A percentile compares a stretch with the other conserved stretches of the same genome.
Conservation (phyloP, 1,140 invertebrate species). For the Coptotermes formosanus region DNA sequence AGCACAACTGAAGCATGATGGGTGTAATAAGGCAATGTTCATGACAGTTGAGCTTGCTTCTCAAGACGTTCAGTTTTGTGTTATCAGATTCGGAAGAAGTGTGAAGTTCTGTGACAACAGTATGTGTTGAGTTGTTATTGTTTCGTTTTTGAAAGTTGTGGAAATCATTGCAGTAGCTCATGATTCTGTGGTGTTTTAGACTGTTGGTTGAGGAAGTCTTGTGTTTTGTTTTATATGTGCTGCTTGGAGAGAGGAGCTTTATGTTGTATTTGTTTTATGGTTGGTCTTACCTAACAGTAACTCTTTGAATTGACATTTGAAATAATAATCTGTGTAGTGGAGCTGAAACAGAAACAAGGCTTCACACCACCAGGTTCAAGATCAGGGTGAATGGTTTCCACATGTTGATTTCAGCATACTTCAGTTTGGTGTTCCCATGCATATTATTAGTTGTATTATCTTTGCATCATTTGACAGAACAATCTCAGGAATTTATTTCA, state of each 20-base stretch:
- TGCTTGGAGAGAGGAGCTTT: neutral
- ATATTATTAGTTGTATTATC: slow-evolving; percentile 15
- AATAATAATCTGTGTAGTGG: neutral
- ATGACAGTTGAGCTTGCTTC: neutral
- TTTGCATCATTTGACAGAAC: slow-evolving; percentile 8
- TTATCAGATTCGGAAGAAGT: neutral
- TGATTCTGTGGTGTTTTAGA: neutral
- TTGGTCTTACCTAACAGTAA: neutral
- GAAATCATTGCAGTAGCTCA: neutral
- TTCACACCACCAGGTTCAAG: neutral
- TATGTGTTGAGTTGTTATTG: neutral
- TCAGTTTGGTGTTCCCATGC: slow-evolving; percentile 2
- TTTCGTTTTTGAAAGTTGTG: neutral
- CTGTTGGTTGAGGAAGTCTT: neutral
- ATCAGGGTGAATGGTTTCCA: neutral
- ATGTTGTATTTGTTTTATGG: neutral
- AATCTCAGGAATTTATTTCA: slow-evolving; percentile 29
- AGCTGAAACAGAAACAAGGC: neutral
- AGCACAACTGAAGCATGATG: neutral
- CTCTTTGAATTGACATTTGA: neutral
- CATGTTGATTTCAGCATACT: neutral
- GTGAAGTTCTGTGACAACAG: neutral
- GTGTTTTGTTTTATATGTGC: neutral
- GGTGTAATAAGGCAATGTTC: neutral
- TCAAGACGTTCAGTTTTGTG: neutral